Evolutionary conservation across 2,888 invertebrate genomes (phyloP), one percentile per base, ranked within the genome.

Genomic region (Tenthredo amoena): DNA sequence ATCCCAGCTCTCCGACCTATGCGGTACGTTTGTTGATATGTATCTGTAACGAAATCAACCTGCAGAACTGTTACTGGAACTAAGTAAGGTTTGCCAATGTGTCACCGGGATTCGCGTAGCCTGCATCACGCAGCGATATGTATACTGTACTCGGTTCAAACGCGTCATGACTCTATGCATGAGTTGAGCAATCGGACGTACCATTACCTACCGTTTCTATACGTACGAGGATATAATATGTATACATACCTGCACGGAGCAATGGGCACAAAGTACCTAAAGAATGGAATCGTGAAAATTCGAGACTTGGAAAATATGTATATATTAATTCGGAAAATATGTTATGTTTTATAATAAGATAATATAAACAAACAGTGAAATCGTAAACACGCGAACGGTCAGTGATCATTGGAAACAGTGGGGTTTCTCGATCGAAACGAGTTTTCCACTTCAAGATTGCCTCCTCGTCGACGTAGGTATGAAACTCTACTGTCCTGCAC

Each of bases 161-260:
- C 87, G 87, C 89, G 89, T 91, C 91, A 91, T 91, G 91, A 91
- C 89, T 91, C 89, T 90, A 91, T 91, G 90, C 90, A 91, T 91
- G 91, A 91, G 90, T 91, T 90, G 85, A 87, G 87, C 89, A 91
- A 91, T 71, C 86, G 84, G 85, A 58, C n/a, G 58, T 58, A 26
- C 26, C 26, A 26, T 26, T 26, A 26, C 26, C 26, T 26, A 26
- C 26, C 26, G 26, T 26, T 26, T 43, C 58, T 58, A 21, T 43
- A 58, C 50, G 50, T 71, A 71, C 31, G 18, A 31, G 31, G 26
- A 68, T 68, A 21, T 58, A 2, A 37, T n/a, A n/a, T 58, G 21
- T 58, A 9, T 58, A 68, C 34, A 3, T 71, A 71, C 18, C 10
- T 10, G 10, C 40, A 10, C 40, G 40, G 40, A 10, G 40, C 10